These are phyloP conservation scores for Pantelozetes paolii DNA, from an alignment of 2,888 invertebrate species.

Conservation along the genomic window DNA sequence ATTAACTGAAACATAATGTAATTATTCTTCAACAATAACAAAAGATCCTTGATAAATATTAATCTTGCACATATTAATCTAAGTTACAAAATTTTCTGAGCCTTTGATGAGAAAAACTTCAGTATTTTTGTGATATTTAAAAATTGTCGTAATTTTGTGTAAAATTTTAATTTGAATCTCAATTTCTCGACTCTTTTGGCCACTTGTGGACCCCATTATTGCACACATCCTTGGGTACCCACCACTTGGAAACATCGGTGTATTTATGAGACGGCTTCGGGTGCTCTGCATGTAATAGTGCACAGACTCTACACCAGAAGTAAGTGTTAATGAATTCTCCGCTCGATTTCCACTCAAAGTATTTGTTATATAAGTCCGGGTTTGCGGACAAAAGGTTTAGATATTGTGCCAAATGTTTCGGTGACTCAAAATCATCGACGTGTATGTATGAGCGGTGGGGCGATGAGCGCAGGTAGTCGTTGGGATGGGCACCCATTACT, in stretches of 20 bases:
- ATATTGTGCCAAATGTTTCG: conserved; percentile 80
- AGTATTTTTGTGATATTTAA: too few relatives aligned
- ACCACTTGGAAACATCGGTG: conserved; percentile 35
- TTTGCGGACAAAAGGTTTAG: conserved; percentile 76
- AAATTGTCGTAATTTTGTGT: too few relatives aligned
- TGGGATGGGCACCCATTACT: conserved; percentile 90
- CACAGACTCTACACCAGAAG: conserved; percentile 86
- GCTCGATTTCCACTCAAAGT: conserved; percentile 75
- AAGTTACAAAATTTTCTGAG: too few relatives aligned
- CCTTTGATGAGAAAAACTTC: too few relatives aligned
- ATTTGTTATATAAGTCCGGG: conserved; percentile 85
- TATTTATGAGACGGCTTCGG: conserved; percentile 24
- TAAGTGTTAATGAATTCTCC: conserved; percentile 94
- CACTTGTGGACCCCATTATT: conserved; percentile 12
- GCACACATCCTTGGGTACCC: conserved; percentile 24
- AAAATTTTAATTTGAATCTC: too few relatives aligned
- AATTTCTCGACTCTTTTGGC: neutral
- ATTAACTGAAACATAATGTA: too few relatives aligned
- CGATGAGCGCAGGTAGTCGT: conserved; percentile 81
- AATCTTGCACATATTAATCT: too few relatives aligned
- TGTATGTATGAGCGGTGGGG: conserved; percentile 90
- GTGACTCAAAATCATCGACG: conserved; percentile 86
- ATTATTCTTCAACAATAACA: too few relatives aligned
- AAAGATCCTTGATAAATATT: too few relatives aligned
- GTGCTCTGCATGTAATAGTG: conserved; percentile 65